Evolutionary conservation across 2,888 invertebrate genomes (phyloP), one percentile per base, ranked within the genome.

Genomic region (Tipula lateralis): DNA sequence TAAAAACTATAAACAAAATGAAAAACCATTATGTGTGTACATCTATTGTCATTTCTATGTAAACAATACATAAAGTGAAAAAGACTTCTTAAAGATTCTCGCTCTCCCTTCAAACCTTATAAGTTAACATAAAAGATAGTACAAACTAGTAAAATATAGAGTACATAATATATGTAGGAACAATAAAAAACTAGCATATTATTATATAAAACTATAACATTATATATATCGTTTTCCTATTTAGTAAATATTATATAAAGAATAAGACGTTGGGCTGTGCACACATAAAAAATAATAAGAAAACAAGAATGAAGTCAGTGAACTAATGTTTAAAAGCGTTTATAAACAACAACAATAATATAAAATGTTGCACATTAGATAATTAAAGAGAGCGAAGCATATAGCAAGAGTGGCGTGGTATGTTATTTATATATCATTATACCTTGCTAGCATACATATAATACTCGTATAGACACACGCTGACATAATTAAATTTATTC

Each of bases 291-390:
- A n/a, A n/a, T n/a, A n/a, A n/a, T n/a, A n/a, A n/a, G n/a, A 32
- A 66, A 66, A 66, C 66, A 66, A 66, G 66, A 24, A 66, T 66
- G 24, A 66, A 66, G 66, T 66, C 66, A 66, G 66, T 66, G 66
- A 66, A 66, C 66, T 66, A 2, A 66, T 24, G 66, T 66, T 44
- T 24, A 24, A 66, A 66, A 66, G 5, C 66, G 66, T 66, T 66
- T 66, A 66, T 24, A 66, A 66, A 66, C 24, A 66, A 66, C 66
- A 66, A 66, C 24, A 66, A 6, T 7, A 66, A 12, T 24, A 24
- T 13, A 66, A 66, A 66, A 66, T 66, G 66, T 66, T 66, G 66
- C 66, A 66, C 66, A 66, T 66, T 66, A 66, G 66, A 66, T 66
- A 66, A 66, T 66, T 66, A 66, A 66, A 66, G 66, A 50, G 44